phyloP scores from a whole-genome alignment of 2,888 invertebrate genomes.

The Pandemis cinnamomeana region DNA sequence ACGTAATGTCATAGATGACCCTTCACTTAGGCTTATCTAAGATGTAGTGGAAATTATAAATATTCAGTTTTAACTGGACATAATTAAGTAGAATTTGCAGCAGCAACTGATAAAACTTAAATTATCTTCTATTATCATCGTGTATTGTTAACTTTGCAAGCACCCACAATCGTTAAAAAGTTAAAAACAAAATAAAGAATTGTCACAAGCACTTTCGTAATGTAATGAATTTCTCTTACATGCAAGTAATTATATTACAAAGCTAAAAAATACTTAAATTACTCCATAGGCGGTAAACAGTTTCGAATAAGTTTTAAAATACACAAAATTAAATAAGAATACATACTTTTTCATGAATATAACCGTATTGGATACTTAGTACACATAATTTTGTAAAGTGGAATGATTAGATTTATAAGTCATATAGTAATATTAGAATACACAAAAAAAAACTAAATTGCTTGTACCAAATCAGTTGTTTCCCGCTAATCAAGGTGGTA shows the following conservation, averaged over 20 bases:
- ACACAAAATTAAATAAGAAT: not conserved
- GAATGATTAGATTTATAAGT: slow-evolving; percentile 28
- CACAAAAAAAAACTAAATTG: not conserved
- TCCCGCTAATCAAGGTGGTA: not conserved
- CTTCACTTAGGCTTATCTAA: not conserved
- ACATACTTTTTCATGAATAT: not conserved
- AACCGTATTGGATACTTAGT: not conserved
- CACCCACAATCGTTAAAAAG: not conserved
- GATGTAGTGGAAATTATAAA: not conserved
- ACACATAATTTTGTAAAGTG: slow-evolving; percentile 12
- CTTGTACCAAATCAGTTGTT: not conserved
- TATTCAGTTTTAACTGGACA: not conserved
- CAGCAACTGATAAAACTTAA: too few relatives aligned
- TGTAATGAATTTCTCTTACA: not conserved
- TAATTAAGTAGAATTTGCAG: not conserved
- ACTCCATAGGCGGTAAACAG: not conserved
- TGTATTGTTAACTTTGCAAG: not conserved
- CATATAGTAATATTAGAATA: not conserved
- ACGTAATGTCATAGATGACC: not conserved
- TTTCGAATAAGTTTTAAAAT: not conserved
- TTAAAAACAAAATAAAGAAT: not conserved
- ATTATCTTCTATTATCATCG: not conserved
- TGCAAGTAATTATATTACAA: not conserved
- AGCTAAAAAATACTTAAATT: not conserved
- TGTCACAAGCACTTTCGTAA: not conserved